Evolutionary conservation across 2,888 invertebrate species (phyloP), one percentile per base, ranked within the genome.

Genomic region (Eristalinus sepulchralis): DNA sequence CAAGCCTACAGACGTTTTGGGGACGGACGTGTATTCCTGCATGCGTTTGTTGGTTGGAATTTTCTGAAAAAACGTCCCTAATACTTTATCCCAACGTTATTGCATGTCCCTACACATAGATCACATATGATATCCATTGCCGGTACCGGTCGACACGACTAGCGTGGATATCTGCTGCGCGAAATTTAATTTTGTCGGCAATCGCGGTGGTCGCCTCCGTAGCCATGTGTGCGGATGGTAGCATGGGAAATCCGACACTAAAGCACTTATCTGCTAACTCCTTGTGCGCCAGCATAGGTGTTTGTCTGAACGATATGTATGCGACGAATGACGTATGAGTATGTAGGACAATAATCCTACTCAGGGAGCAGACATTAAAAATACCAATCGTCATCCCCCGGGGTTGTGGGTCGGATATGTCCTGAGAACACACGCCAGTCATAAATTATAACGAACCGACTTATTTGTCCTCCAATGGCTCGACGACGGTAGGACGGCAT

Each of bases 381-480:
- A 86, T 86, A 86, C 78, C 86, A 86, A 86, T 83, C 75, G 86
- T 79, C 82, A 86, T 82, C 71, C 78, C 68, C 78, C 75, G 17
- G 66, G 60, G 68, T 73, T 72, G 59, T 53, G 77, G 76, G 78
- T 59, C 60, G 63, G 75, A 75, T 81, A 77, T 78, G 66, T 77
- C 75, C 85, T 39, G 85, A 64, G 83, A 88, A 88, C 85, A 88
- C 87, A 88, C 88, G 87, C 81, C 83, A 88, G 87, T 83, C 88
- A 88, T 88, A 88, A 88, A 89, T 89, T 89, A 89, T 89, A 88
- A 87, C 88, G 62, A 78, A 88, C 73, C 77, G 55, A 77, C 81
- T 72, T 79, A 63, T 66, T 64, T 62, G 73, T 66, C 55, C 66
- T 71, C 62, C 64, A 66, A 62, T 60, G 39, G 31, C 53, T 24